phyloP scores from a whole-genome alignment of 2,113 vertebrate species.

The Tupaia chinensis region DNA sequence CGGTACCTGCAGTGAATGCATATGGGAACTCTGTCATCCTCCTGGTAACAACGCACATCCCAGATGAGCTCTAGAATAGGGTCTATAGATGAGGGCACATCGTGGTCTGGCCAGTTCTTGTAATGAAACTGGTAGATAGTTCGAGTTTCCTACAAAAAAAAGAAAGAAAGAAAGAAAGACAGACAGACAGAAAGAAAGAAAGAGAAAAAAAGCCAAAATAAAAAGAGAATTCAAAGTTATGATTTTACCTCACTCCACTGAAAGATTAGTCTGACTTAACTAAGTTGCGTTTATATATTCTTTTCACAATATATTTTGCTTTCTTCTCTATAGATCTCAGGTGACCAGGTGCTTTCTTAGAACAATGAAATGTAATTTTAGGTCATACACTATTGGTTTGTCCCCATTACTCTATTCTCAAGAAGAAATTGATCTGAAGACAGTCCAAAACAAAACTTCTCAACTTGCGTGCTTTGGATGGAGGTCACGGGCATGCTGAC shows the following conservation, averaged over 20 bases:
- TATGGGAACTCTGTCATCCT: slow-evolving; percentile 90
- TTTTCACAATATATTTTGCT: not conserved
- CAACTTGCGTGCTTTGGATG: not conserved
- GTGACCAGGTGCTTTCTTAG: not conserved
- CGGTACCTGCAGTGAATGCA: slow-evolving; percentile 98
- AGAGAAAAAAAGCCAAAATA: not conserved
- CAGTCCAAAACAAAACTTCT: not conserved
- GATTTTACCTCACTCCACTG: not conserved
- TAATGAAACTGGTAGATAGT: slow-evolving; percentile 96
- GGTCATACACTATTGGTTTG: not conserved
- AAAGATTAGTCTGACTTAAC: not conserved
- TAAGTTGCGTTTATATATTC: not conserved
- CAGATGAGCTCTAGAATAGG: slow-evolving; percentile 94
- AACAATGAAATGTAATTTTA: slow-evolving; percentile 3
- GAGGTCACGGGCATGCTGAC: not conserved
- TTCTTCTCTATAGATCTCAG: not conserved
- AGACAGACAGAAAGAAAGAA: slow-evolving; percentile 39
- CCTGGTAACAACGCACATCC: slow-evolving; percentile 92
- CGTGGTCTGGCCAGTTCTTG: slow-evolving; percentile 97
- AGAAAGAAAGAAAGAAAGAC: too few species aligned
- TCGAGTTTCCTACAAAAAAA: slow-evolving; percentile 84
- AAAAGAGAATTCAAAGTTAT: not conserved
- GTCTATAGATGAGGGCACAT: slow-evolving; percentile 93
- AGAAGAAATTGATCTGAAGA: slow-evolving; percentile 8
- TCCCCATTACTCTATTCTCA: not conserved